Conservation (phyloP, 2,888 invertebrate species). For the Acanthacorydalis orientalis region DNA sequence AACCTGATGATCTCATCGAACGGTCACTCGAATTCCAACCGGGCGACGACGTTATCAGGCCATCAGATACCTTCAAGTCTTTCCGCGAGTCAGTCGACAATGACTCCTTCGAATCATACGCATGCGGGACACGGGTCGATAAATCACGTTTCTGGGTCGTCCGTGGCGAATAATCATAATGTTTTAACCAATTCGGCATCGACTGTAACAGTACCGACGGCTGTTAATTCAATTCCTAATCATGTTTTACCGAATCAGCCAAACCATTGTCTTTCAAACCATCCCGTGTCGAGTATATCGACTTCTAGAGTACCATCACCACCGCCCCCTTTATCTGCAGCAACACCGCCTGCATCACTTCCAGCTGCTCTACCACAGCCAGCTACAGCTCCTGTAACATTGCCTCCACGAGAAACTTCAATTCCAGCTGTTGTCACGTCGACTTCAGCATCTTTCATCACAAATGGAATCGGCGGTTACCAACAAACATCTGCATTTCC, state of each 20-base stretch:
- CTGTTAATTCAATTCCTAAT: background rate
- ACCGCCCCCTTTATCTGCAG: constrained; percentile 8
- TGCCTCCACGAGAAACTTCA: constrained; percentile 20
- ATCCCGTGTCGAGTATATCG: constrained; percentile 1
- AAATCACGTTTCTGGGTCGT: background rate
- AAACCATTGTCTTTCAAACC: constrained; percentile 5
- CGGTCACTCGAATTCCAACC: constrained; percentile 1
- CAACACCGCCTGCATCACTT: constrained; percentile 7
- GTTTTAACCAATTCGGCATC: background rate
- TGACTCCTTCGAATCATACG: background rate
- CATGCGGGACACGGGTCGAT: background rate
- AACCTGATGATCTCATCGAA: background rate
- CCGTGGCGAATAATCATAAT: background rate
- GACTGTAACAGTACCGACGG: constrained; percentile 2
- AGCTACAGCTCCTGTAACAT: constrained; percentile 30
- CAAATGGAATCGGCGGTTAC: constrained; percentile 25
- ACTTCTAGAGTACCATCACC: constrained; percentile 7
- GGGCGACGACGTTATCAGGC: constrained; percentile 1
- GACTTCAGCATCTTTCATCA: constrained; percentile 27
- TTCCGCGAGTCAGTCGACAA: background rate
- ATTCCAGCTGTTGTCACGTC: constrained; percentile 37
- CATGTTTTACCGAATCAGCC: constrained; percentile 4
- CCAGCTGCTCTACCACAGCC: constrained; percentile 34
- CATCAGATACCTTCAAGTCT: constrained; percentile 4
- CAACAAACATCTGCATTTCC: constrained; percentile 21